Evolutionary conservation across 2,797 vertebrate species (phyloP).

Genomic region (Tapirus indicus): DNA sequence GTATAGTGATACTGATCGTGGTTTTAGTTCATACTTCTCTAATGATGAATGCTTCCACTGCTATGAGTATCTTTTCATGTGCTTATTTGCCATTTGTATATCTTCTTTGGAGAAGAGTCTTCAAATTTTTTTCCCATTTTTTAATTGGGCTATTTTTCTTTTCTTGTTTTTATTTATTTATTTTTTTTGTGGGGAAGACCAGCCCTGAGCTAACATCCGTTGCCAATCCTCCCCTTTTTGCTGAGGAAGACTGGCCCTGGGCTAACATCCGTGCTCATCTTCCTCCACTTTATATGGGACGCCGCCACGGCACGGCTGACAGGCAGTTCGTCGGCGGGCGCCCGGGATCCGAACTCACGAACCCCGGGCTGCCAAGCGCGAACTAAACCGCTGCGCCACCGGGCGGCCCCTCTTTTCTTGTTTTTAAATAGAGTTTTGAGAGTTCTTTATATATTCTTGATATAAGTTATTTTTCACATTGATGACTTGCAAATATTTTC

Average conservation of each 20-base stretch:
- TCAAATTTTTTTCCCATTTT: neutral
- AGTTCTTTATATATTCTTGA: neutral
- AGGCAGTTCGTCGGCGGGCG: no score
- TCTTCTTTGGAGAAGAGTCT: neutral
- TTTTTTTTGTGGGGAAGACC: no score
- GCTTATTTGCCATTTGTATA: neutral
- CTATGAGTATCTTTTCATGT: neutral
- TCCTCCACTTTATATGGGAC: no score
- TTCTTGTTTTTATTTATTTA: neutral
- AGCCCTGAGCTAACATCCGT: no score
- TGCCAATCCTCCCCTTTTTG: no score
- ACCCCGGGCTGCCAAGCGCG: no score
- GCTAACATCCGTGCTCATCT: no score
- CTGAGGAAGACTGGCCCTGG: no score
- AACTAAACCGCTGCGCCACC: no score
- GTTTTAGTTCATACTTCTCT: conserved; percentile 16
- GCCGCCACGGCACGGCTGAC: no score
- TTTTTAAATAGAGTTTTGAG: neutral
- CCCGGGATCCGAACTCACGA: no score
- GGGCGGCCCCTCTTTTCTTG: neutral
- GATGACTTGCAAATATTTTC: neutral
- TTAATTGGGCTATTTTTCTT: neutral
- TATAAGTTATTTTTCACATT: neutral
- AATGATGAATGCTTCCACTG: neutral
- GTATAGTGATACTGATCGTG: neutral